These are phyloP conservation scores for Mesodorylaimus sp. DNA, from an alignment of 2,888 invertebrate genomes.

Conservation along the genomic window DNA sequence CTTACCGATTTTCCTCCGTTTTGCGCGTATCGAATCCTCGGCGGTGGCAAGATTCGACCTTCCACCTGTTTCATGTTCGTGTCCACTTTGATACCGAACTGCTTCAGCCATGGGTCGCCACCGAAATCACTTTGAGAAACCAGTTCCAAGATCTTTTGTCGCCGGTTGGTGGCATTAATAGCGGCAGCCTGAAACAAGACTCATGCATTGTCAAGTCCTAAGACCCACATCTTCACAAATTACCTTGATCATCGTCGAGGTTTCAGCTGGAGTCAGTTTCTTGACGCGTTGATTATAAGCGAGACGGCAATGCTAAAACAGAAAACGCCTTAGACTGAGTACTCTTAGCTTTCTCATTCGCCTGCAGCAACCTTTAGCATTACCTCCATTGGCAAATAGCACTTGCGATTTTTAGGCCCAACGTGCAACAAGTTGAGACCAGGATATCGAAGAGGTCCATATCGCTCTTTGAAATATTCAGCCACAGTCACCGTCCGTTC, in stretches of 20 bases:
- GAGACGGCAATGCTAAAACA: constrained; percentile 14
- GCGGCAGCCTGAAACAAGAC: too few relatives aligned
- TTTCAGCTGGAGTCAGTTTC: constrained; percentile 22
- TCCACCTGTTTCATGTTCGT: constrained; percentile 21
- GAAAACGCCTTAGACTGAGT: too few relatives aligned
- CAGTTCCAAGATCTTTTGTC: constrained; percentile 18
- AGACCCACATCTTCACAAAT: neutral
- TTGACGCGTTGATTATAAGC: constrained; percentile 23
- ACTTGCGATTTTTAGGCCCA: too few relatives aligned
- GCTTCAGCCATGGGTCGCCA: constrained; percentile 15
- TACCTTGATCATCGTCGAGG: constrained; percentile 8
- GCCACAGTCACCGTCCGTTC: too few relatives aligned
- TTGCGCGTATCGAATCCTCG: constrained; percentile 22
- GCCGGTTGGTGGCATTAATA: constrained; percentile 22
- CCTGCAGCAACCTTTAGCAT: too few relatives aligned
- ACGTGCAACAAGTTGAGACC: too few relatives aligned
- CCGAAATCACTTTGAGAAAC: constrained; percentile 20
- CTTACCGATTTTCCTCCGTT: too few relatives aligned
- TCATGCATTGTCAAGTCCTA: neutral
- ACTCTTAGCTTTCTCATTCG: too few relatives aligned
- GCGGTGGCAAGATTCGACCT: constrained; percentile 22
- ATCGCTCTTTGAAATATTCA: too few relatives aligned
- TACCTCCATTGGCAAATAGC: too few relatives aligned
- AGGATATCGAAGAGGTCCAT: too few relatives aligned
- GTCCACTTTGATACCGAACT: constrained; percentile 19